phyloP scores from a whole-genome alignment of 2,888 invertebrate species.

The Ypsolopha sequella region DNA sequence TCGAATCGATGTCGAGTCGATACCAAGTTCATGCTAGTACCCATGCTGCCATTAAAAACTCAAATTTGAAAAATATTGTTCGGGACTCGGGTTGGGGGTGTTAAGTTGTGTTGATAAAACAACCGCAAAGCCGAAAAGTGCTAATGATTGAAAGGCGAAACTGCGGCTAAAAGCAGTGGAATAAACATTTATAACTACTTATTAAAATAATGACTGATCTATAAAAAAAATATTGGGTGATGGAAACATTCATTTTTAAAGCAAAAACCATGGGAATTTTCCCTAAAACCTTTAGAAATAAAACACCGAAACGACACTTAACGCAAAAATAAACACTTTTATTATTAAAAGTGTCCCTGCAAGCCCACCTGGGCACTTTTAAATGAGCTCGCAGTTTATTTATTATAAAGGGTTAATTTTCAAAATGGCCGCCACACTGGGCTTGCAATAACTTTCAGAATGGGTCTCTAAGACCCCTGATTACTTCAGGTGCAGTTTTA shows the following conservation, averaged over 20 bases:
- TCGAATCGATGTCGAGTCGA: too few species aligned
- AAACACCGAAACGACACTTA: not conserved
- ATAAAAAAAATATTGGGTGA: too few species aligned
- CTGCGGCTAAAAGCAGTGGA: too few species aligned
- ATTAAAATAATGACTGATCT: not conserved
- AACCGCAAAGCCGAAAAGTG: too few species aligned
- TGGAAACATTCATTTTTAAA: too few species aligned
- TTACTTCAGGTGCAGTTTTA: not conserved
- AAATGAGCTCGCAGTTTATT: slow-evolving; percentile 23
- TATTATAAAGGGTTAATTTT: slow-evolving; percentile 32
- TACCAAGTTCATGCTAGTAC: too few species aligned
- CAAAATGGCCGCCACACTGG: slow-evolving; percentile 13
- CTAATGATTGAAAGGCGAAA: too few species aligned
- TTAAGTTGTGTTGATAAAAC: too few species aligned
- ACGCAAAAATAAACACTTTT: not conserved
- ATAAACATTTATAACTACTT: too few species aligned
- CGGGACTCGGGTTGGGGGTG: too few species aligned
- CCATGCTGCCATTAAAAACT: too few species aligned
- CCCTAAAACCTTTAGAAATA: not conserved
- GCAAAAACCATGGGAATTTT: not conserved
- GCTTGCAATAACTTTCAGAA: not conserved
- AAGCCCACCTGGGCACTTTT: slow-evolving; percentile 25
- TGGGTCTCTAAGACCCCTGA: not conserved
- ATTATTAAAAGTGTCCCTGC: slow-evolving; percentile 4
- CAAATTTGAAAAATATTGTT: too few species aligned